A percentile compares a stretch with the other conserved stretches of the same genome.
Evolutionary conservation across 2,888 invertebrate genomes (phyloP).

Genomic region (Adela reaumurella): DNA sequence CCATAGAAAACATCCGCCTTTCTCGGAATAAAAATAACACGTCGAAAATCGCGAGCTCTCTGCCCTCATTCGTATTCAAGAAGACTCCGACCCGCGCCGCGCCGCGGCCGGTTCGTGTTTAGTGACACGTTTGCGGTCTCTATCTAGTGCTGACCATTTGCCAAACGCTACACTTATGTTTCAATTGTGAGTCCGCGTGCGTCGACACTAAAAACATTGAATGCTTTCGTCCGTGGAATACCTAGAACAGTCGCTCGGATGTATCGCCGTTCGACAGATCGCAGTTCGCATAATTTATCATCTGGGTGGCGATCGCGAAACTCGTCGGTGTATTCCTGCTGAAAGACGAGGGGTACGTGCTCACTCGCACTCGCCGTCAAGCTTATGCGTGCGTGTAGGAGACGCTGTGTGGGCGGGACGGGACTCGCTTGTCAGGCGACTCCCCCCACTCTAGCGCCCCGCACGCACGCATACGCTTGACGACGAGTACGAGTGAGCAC

Average conservation of each 20-base stretch:
- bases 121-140: not conserved
- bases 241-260: not conserved
- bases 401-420: too few species aligned
- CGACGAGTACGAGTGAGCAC: too few species aligned
- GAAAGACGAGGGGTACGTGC: too few species aligned
- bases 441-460: too few species aligned
- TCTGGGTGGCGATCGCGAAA: too few species aligned
- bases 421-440: too few species aligned
- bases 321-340: too few species aligned
- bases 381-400: too few species aligned
- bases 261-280: not conserved
- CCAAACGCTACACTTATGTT: not conserved
- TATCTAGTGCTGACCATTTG: not conserved
- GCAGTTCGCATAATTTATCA: not conserved
- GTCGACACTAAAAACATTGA: not conserved
- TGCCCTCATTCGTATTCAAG: not conserved
- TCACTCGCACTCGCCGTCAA: too few species aligned
- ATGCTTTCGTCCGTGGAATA: not conserved
- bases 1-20: not conserved
- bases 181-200: not conserved
- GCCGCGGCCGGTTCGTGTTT: not conserved
- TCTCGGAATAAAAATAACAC: not conserved
- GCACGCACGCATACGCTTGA: too few species aligned
- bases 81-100: not conserved
- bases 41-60: not conserved